Percentiles rank a stretch among this genome's conserved stretches.
Evolutionary conservation across 2,888 invertebrate genomes (phyloP).

Genomic region (Nemotelus pantherinus): DNA sequence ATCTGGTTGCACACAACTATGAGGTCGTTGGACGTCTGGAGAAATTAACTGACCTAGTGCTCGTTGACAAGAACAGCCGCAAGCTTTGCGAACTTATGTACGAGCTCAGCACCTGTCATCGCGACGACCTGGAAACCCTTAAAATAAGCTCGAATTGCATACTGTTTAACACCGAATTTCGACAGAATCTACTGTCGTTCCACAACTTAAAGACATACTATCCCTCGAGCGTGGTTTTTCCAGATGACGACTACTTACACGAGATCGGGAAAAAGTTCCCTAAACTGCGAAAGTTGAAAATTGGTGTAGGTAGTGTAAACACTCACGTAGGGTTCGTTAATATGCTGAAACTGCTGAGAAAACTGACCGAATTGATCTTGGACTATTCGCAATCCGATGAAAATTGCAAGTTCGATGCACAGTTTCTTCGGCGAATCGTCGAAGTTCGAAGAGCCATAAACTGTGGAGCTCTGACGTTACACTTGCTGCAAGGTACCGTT

Average conservation of each 20-base stretch:
- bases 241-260: conserved; percentile 15
- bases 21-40: conserved; percentile 23
- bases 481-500: conserved; percentile 18
- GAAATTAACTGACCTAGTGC: not conserved
- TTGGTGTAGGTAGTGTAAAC: conserved; percentile 5
- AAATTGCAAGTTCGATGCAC: conserved; percentile 12
- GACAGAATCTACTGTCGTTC: conserved; percentile 28
- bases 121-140: conserved; percentile 19
- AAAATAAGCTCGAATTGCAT: conserved; percentile 29
- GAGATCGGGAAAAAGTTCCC: conserved; percentile 24
- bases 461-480: conserved; percentile 3
- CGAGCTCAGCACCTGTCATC: conserved; percentile 6
- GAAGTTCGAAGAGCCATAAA: conserved; percentile 24
- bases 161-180: conserved; percentile 17
- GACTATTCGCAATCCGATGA: conserved; percentile 17
- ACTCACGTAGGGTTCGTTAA: not conserved
- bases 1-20: conserved; percentile 14
- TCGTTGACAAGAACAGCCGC: conserved; percentile 27
- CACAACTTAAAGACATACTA: conserved; percentile 14
- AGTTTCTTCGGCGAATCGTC: conserved; percentile 10
- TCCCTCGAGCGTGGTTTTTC: conserved; percentile 13
- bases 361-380: conserved; percentile 27
- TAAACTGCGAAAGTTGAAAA: conserved; percentile 14
- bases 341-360: conserved; percentile 5
- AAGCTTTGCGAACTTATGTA: conserved; percentile 28